Evolutionary conservation across 1,140 invertebrate genomes (phyloP).

Genomic region (Penaeus vannamei): DNA sequence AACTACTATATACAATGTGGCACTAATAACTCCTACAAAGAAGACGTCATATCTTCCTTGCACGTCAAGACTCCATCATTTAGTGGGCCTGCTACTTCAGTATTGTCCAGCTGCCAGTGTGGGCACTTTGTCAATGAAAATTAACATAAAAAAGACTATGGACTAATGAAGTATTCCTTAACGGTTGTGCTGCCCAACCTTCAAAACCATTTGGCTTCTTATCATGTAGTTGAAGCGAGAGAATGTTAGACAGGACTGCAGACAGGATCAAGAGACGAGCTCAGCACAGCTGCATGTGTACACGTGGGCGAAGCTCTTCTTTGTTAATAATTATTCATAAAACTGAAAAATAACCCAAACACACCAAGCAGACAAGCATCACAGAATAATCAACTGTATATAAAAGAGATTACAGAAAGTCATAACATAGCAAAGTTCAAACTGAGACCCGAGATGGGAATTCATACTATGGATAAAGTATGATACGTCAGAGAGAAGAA

Average conservation of each 20-base stretch:
- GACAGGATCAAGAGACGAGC: slow-evolving; percentile 27
- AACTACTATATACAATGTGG: slow-evolving; percentile 61
- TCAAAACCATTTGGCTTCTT: slow-evolving; percentile 58
- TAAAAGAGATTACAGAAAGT: slow-evolving; percentile 22
- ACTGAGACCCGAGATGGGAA: too few relatives aligned
- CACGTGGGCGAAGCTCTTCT: slow-evolving; percentile 42
- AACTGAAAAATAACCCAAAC: slow-evolving; percentile 43
- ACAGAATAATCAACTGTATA: slow-evolving; percentile 35
- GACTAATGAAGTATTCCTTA: slow-evolving; percentile 7
- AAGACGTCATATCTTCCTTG: slow-evolving; percentile 17
- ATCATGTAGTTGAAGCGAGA: slow-evolving; percentile 43
- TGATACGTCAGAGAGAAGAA: too few relatives aligned
- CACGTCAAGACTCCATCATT: not conserved
- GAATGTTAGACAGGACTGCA: slow-evolving; percentile 38
- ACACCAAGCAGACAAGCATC: slow-evolving; percentile 48
- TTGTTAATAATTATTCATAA: slow-evolving; percentile 39
- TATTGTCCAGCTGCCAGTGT: slow-evolving; percentile 1
- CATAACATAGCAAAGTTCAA: slow-evolving; percentile 17
- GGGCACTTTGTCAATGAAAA: not conserved
- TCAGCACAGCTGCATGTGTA: slow-evolving; percentile 42
- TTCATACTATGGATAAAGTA: too few relatives aligned
- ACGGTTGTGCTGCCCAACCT: slow-evolving; percentile 54
- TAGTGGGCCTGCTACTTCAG: too few relatives aligned
- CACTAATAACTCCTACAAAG: slow-evolving; percentile 52
- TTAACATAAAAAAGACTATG: slow-evolving; percentile 14